Evolutionary conservation across 35 echinoderm and acorn worm genomes (phyloP), one percentile per base, ranked within the genome.

Genomic region (Nesometra sesokonis): DNA sequence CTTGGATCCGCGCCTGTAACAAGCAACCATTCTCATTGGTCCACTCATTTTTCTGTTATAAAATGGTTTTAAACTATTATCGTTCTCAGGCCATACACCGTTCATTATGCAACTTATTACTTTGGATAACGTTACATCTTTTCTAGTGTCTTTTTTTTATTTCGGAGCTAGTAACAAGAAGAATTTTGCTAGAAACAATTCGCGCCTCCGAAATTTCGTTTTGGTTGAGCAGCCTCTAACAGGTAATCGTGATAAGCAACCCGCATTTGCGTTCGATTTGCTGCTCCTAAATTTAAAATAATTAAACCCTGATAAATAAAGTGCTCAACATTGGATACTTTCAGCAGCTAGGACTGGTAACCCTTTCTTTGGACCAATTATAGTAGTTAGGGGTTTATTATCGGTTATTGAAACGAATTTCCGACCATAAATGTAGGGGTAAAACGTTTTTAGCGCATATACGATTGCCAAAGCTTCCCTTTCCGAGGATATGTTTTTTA

Each of bases 291-390:
- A 86, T 81, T 76, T 91, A 8, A 81, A 46, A 33, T 86, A 91
- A 37, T 91, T 78, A 82, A 91, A 91, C 30, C 84, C 77, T 29
- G 84, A 84, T 0, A 91, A 30, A 34, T 43, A 43, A 7, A 43
- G 79, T 0, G 89, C 89, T 84, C 89, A 91, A 13, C 89, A n/a
- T 11, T 37, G 89, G 37, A 91, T 91, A 23, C 83, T 4, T 52
- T 81, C 90, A 29, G 85, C 85, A 35, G 86, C 85, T 43, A 88
- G 31, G 19, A 57, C 39, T 80, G 89, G 77, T 19, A 90, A 47
- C 7, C 80, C 81, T n/a, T 84, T 84, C 34, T 87, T 82, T 32
- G 79, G 90, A 77, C 90, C 90, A 40, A 91, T 78, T 47, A 88
- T 19, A 31, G 86, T 43, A 15, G n/a, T n/a, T n/a, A n/a, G n/a